These are phyloP conservation scores for Hydra vulgaris DNA, from an alignment of 30 jellyfish, hydroid and myxozoan species.

Conservation along the genomic window DNA sequence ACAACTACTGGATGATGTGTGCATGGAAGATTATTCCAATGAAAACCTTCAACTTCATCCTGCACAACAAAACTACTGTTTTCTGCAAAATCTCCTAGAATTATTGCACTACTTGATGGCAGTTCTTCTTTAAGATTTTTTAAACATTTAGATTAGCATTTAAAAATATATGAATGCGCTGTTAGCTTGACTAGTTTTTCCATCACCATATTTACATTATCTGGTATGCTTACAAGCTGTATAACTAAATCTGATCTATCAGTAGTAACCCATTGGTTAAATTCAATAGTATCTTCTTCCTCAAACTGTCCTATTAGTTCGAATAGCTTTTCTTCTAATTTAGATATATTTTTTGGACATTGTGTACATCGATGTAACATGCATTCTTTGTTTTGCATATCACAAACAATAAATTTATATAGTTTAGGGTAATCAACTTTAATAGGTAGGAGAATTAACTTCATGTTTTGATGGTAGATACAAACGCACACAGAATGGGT, in stretches of 20 bases:
- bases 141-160: constrained; percentile 37
- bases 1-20: constrained; percentile 56
- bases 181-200: constrained; percentile 32
- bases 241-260: constrained; percentile 44
- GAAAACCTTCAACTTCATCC: constrained; percentile 58
- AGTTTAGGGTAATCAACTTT: constrained; percentile 21
- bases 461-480: constrained; percentile 44
- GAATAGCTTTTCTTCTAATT: constrained; percentile 4
- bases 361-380: constrained; percentile 54
- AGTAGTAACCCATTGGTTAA: constrained; percentile 52
- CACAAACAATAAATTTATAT: constrained; percentile 26
- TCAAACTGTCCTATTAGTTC: constrained; percentile 25
- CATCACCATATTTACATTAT: constrained; percentile 25
- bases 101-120: constrained; percentile 17
- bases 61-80: constrained; percentile 45
- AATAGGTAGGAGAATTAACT: constrained; percentile 24
- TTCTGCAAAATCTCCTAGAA: constrained; percentile 63
- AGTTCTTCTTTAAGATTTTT: constrained; percentile 38
- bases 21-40: constrained; percentile 48
- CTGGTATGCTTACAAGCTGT: constrained; percentile 8
- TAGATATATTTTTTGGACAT: constrained; percentile 32
- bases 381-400: constrained; percentile 37
- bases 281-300: constrained; percentile 28
- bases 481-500: constrained; percentile 84
- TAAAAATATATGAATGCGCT: constrained; percentile 51